These are phyloP conservation scores for Euplexia lucipara DNA, from an alignment of 2,888 invertebrate genomes.

Conservation along the genomic window DNA sequence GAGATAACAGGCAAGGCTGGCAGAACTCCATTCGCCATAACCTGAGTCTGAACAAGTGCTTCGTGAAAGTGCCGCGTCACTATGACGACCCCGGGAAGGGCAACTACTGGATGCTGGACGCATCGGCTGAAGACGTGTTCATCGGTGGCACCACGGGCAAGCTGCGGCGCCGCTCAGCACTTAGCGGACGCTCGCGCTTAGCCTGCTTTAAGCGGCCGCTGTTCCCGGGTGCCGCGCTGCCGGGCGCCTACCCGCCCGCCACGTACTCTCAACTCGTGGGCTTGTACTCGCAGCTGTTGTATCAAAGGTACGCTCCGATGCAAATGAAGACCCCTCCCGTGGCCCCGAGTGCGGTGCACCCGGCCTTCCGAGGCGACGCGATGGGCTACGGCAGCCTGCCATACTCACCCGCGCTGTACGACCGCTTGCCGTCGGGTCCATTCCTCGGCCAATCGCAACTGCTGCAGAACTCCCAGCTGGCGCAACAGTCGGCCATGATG, in stretches of 20 bases:
- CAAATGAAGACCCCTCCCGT: slow-evolving; percentile 89
- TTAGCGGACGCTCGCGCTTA: slow-evolving; percentile 96
- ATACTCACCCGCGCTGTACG: slow-evolving; percentile 83
- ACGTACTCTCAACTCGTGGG: slow-evolving; percentile 91
- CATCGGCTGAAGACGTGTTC: slow-evolving; percentile 99
- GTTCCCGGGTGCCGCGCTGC: slow-evolving; percentile 92
- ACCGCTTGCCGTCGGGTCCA: slow-evolving; percentile 77
- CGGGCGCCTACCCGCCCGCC: slow-evolving; percentile 91
- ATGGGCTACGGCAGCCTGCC: slow-evolving; percentile 83
- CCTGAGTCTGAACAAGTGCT: slow-evolving; percentile 99
- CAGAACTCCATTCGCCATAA: slow-evolving; percentile 99
- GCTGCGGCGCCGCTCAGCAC: slow-evolving; percentile 96
- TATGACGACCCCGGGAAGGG: slow-evolving; percentile 99
- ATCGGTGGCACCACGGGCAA: slow-evolving; percentile 99
- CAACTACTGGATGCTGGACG: slow-evolving; percentile 99
- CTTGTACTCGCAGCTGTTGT: slow-evolving; percentile 92
- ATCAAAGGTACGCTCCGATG: slow-evolving; percentile 92
- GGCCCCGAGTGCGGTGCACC: slow-evolving; percentile 89
- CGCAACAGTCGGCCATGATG: slow-evolving; percentile 75
- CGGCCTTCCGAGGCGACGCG: slow-evolving; percentile 85
- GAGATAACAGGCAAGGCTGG: slow-evolving; percentile 99
- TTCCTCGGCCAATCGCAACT: slow-evolving; percentile 79
- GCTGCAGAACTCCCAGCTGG: slow-evolving; percentile 73
- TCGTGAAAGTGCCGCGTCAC: slow-evolving; percentile 99
- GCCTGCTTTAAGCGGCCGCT: slow-evolving; percentile 96